These are phyloP conservation scores for Anomalospiza imberbis DNA, from an alignment of 2,797 vertebrate species.

Conservation along the genomic window DNA sequence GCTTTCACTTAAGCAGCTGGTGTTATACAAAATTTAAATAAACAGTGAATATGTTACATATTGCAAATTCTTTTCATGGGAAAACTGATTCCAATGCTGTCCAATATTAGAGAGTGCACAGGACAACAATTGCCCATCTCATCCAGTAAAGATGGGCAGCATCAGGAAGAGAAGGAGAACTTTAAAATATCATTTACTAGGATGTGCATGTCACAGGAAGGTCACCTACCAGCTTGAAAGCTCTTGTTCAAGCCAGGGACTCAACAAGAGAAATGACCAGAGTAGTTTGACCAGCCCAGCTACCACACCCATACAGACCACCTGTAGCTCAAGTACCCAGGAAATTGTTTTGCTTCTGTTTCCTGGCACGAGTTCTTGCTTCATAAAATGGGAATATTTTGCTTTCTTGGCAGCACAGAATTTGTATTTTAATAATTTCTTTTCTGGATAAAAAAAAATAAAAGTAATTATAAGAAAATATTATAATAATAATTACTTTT, in stretches of 20 bases:
- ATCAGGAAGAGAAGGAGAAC: background rate
- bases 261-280: background rate
- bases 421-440: background rate
- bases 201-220: background rate
- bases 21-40: background rate
- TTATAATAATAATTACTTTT: background rate
- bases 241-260: background rate
- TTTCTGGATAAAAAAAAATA: background rate
- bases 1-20: background rate
- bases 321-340: background rate
- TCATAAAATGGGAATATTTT: background rate
- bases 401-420: background rate
- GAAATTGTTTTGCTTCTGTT: background rate
- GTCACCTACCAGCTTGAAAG: background rate
- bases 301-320: background rate
- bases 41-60: background rate
- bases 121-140: fast-evolving
- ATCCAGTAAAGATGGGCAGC: background rate
- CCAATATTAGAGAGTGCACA: background rate
- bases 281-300: background rate
- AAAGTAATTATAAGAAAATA: no score
- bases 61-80: background rate
- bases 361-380: background rate
- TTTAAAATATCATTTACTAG: background rate
- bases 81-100: background rate